These are phyloP conservation scores for Rhinoptilus africanus DNA, from an alignment of 2,113 vertebrate species.

Conservation along the genomic window DNA sequence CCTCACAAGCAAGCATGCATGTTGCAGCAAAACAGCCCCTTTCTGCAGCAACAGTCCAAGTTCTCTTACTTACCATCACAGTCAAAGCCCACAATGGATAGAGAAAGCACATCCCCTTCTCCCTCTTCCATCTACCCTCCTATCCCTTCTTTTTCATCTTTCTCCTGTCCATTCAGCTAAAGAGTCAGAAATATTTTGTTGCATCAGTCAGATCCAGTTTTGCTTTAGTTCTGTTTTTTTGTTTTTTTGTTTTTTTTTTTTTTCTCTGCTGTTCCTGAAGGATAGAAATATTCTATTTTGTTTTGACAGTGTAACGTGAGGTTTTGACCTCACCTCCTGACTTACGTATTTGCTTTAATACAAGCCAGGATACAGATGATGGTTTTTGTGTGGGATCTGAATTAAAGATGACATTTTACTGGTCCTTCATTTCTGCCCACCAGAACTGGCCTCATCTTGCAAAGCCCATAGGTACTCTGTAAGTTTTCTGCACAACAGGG, in stretches of 20 bases:
- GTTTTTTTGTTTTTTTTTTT: too few species aligned
- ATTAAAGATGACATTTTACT: not conserved
- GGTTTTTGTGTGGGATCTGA: not conserved
- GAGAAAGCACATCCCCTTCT: not conserved
- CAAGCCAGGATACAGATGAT: not conserved
- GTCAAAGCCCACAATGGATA: not conserved
- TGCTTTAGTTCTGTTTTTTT: too few species aligned
- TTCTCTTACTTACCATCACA: not conserved
- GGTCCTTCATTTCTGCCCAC: not conserved
- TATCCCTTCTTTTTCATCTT: not conserved
- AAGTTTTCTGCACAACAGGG: not conserved
- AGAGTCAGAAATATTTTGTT: not conserved
- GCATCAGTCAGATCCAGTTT: not conserved
- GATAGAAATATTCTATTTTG: not conserved
- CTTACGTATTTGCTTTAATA: not conserved
- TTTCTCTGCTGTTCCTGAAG: not conserved
- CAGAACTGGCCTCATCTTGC: not conserved
- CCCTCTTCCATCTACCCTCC: not conserved
- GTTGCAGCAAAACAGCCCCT: not conserved
- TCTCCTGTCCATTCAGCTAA: not conserved
- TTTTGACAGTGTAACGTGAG: not conserved
- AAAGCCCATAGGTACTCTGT: not conserved
- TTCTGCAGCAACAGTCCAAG: not conserved
- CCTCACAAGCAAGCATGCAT: rapidly evolving
- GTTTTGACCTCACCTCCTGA: not conserved